phyloP scores from a whole-genome alignment of 1,140 invertebrate genomes.

The Drosophila murphyi region DNA sequence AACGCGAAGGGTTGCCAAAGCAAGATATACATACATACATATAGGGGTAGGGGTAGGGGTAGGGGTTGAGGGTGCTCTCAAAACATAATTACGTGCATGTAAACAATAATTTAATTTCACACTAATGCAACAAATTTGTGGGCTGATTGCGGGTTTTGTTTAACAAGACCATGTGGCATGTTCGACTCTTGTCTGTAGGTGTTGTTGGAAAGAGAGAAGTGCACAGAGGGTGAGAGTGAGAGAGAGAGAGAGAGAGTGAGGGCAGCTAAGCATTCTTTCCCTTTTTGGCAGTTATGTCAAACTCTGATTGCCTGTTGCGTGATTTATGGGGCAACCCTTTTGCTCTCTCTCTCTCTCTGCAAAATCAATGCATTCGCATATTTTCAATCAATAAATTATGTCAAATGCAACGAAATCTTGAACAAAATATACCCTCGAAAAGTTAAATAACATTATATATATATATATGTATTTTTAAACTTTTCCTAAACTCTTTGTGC shows the following conservation, averaged over 20 bases:
- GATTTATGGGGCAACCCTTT: constrained; percentile 31
- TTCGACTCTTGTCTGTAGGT: constrained; percentile 22
- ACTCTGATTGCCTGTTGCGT: constrained; percentile 18
- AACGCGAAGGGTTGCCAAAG: constrained; percentile 38
- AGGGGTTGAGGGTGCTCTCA: constrained; percentile 36
- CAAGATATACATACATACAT: not conserved
- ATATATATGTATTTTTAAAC: too few species aligned
- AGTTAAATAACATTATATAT: too few species aligned
- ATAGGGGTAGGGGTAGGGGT: constrained; percentile 22
- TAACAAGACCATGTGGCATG: constrained; percentile 44
- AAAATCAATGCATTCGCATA: constrained; percentile 12
- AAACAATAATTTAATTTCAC: constrained; percentile 84
- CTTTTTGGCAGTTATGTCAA: constrained; percentile 7
- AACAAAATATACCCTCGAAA: not conserved
- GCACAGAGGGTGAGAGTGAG: not conserved
- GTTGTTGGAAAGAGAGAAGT: constrained; percentile 1
- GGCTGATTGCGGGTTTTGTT: constrained; percentile 76
- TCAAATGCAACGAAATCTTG: constrained; percentile 8
- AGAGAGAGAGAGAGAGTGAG: not conserved
- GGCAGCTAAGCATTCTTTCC: constrained; percentile 4
- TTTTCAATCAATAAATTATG: constrained; percentile 38
- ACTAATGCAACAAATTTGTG: constrained; percentile 82
- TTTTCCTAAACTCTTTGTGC: too few species aligned
- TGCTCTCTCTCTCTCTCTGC: not conserved
- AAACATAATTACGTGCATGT: constrained; percentile 80